Base-by-base conservation (phyloP, 2,888 invertebrate species). In the Synanthedon vespiformis region DNA sequence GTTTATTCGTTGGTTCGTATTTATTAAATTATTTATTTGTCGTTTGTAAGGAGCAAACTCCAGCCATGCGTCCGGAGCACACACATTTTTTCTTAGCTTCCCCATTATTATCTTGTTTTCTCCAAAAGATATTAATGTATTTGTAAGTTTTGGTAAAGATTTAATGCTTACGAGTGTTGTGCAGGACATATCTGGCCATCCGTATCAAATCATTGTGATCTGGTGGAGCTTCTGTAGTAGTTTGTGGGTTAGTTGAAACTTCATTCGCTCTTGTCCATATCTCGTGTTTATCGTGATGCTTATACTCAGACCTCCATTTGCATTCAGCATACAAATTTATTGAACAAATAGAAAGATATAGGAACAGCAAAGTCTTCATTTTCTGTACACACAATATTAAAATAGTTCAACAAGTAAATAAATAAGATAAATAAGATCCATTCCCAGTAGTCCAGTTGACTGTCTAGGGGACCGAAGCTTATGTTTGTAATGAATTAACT, bases 101-200 rank as follows among this genome's bases (percentile, higher is more conserved):
- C 4, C 22, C 5, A 22, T 22, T 22, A 22, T 22, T 22, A 4
- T 22, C 22, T 22, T 22, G 22, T 22, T 34, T 34, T 10, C 34
- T 6, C 34, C 34, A 34, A 34, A 34, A 34, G 34, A n/a, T 44
- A 44, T 13, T 44, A 8, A 44, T n/a, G n/a, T 10, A 13, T 44
- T 14, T 44, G 6, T 44, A 4, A 22, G 13, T 44, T 10, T 44
- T 44, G 18, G 4, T 44, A 40, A 18, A 40, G 49, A 34, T 34
- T 10, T 34, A 18, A 53, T 52, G 56, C 66, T 76, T 87, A 93
- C 93, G 90, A 66, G 91, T 88, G 65, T 90, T 90, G 70, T 92
- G 92, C 52, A 93, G 89, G 49, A 93, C 90, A 65, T 91, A 93
- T 85, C 94, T 85, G 8, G 92, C 93, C 91, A 93, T 92, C 53